Conservation (phyloP, 2,797 vertebrate species). For the Furcifer pardalis region DNA sequence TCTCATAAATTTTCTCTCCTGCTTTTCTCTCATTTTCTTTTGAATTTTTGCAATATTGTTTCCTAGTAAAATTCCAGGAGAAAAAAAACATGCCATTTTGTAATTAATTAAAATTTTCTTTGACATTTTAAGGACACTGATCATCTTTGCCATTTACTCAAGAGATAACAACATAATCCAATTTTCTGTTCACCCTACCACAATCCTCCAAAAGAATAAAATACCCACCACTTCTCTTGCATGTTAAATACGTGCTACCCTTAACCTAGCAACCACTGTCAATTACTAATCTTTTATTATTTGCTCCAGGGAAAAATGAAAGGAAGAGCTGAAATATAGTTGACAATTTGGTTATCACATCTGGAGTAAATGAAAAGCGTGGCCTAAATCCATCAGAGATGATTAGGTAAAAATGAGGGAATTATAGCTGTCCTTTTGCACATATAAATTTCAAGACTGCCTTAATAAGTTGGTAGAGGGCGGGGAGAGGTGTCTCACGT, state of each 20-base stretch:
- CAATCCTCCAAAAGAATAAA: conserved; percentile 83
- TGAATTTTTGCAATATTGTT: conserved; percentile 40
- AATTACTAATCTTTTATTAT: conserved; percentile 87
- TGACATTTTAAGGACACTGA: conserved; percentile 84
- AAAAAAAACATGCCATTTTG: neutral
- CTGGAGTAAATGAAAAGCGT: conserved; percentile 95
- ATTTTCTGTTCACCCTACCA: conserved; percentile 82
- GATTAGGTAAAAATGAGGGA: conserved; percentile 93
- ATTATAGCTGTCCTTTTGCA: conserved; percentile 89
- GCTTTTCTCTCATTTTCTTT: neutral
- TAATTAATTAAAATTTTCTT: conserved; percentile 74
- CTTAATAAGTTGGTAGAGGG: conserved; percentile 37
- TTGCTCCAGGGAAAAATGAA: conserved; percentile 92
- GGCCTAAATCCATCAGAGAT: conserved; percentile 93
- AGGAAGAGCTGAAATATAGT: conserved; percentile 85
- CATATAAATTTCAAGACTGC: conserved; percentile 77
- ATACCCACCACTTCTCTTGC: conserved; percentile 76
- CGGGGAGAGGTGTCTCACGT: conserved; percentile 43
- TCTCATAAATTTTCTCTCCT: neutral
- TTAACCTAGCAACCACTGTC: conserved; percentile 70
- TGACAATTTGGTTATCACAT: conserved; percentile 94
- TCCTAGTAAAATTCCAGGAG: neutral
- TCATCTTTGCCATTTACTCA: conserved; percentile 88
- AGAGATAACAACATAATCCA: conserved; percentile 88
- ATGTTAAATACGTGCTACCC: conserved; percentile 82